phyloP scores from a whole-genome alignment of 2,888 invertebrate species.

The Polylopha cassiicola region DNA sequence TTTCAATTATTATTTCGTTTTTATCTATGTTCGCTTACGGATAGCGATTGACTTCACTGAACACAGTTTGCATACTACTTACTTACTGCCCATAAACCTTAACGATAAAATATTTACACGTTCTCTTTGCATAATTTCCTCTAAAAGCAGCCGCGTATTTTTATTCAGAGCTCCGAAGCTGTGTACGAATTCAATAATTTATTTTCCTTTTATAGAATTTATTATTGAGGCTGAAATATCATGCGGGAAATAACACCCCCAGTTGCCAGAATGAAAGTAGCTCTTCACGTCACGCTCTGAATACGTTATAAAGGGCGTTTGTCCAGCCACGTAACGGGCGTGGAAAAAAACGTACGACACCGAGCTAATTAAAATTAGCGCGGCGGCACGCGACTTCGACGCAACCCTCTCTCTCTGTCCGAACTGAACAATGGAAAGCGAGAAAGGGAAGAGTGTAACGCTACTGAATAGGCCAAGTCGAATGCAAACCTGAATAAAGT shows the following conservation, averaged over 20 bases:
- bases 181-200: too few species aligned
- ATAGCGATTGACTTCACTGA: too few species aligned
- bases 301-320: constrained; percentile 19
- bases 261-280: constrained; percentile 11
- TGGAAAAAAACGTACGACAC: constrained; percentile 9
- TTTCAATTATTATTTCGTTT: too few species aligned
- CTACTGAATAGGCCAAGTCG: constrained; percentile 4
- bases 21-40: too few species aligned
- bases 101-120: too few species aligned
- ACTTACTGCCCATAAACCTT: too few species aligned
- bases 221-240: too few species aligned
- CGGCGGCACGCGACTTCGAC: constrained; percentile 16
- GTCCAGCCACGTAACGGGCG: constrained; percentile 10
- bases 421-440: background rate
- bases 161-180: too few species aligned
- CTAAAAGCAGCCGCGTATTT: too few species aligned
- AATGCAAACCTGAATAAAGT: constrained; percentile 13
- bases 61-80: too few species aligned
- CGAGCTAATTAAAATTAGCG: constrained; percentile 19
- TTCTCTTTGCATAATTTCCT: too few species aligned
- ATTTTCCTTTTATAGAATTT: too few species aligned
- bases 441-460: constrained; percentile 8
- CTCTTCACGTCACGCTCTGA: constrained; percentile 23
- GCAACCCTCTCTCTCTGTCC: constrained; percentile 1
- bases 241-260: background rate